A percentile compares a stretch with the other conserved stretches of the same genome.
Evolutionary conservation across 2,113 vertebrate genomes (phyloP).

Genomic region (Crotalus helleri): DNA sequence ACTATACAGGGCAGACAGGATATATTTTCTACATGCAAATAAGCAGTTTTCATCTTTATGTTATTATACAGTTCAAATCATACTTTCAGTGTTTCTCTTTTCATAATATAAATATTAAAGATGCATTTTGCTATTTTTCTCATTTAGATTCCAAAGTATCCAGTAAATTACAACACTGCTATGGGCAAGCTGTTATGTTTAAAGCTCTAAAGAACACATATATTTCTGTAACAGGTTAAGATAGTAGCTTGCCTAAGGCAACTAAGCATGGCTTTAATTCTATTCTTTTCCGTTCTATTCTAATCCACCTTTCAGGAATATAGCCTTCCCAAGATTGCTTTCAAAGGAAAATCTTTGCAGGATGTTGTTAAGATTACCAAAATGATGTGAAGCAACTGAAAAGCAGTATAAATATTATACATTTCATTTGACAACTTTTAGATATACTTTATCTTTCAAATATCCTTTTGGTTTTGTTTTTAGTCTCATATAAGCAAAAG

Average conservation of each 20-base stretch:
- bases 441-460: neutral
- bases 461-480: neutral
- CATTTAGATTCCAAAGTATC: neutral
- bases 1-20: too few relatives aligned
- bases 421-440: neutral
- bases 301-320: neutral
- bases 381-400: neutral
- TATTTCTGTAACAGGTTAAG: neutral
- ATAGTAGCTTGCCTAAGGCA: neutral
- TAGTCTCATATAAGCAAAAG: neutral
- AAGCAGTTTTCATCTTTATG: neutral
- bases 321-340: neutral
- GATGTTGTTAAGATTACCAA: neutral
- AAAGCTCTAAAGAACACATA: neutral
- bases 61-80: neutral
- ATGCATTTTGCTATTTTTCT: neutral
- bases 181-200: neutral
- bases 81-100: neutral
- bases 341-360: neutral
- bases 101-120: neutral
- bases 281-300: neutral
- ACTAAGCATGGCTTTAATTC: neutral
- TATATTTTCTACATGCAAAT: neutral
- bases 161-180: neutral
- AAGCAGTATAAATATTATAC: neutral